Evolutionary conservation across 1,140 invertebrate genomes (phyloP), one percentile per base, ranked within the genome.

Genomic region (Saccostrea cuccullata): DNA sequence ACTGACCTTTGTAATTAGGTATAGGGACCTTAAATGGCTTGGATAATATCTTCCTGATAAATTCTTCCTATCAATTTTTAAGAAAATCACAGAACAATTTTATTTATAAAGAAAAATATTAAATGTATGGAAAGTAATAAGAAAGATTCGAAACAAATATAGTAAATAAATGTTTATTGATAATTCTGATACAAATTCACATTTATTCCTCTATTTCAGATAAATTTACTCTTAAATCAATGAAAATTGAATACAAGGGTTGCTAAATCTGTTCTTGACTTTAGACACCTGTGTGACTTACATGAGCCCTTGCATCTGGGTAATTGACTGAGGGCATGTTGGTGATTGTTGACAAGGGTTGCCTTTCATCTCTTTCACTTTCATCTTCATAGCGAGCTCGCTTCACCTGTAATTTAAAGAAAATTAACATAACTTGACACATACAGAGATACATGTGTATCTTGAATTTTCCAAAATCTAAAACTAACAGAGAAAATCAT

Each of bases 11-110:
- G 95, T 99, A 99, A 92, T 99, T 98, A 20, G 97, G 97, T 89
- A 99, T 97, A 8, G 99, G 99, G 82, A 99, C 97, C 96, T 98
- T 98, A 93, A 99, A 99, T 9, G 98, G 98, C 93, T 97, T 97
- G n/a, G 96, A 97, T 1, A 99, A 93, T 89, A 98, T 96, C 91
- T 97, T 97, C 88, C 96, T 96, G 88, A 99, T 98, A 20, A 97
- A 94, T 82, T 96, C 96, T 95, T 98, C 97, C 96, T 98, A 77
- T 2, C 9, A 15, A 36, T 26, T 30, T 77, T 30, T 15, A 30
- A 77, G 30, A 13, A 30, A 17, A 60, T 60, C 0, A 60, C 1
- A 60, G 20, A n/a, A 6, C 17, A 64, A 20, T 20, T 36, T 36
- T 4, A 36, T 36, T 20, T 64, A 17, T 20, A 20, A 64, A 64